A percentile compares a stretch with the other conserved stretches of the same genome.
These are phyloP conservation scores for Argyra leucocephala DNA, from an alignment of 2,888 invertebrate genomes.

Conservation along the genomic window DNA sequence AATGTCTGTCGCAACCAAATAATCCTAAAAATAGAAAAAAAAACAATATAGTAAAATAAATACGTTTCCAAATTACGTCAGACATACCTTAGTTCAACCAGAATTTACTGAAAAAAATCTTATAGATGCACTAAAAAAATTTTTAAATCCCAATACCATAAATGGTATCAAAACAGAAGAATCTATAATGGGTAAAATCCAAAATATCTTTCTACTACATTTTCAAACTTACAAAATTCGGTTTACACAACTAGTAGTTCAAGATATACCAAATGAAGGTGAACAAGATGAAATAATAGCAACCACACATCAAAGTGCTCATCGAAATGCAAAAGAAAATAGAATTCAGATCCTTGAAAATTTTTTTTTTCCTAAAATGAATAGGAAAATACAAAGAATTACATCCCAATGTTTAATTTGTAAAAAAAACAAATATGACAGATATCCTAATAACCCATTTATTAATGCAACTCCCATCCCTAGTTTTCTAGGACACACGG, in stretches of 20 bases:
- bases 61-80: slow-evolving; percentile 14
- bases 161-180: slow-evolving; percentile 18
- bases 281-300: slow-evolving; percentile 17
- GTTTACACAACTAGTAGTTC: slow-evolving; percentile 19
- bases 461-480: too few species aligned
- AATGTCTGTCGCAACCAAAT: slow-evolving; percentile 23
- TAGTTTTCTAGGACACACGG: too few species aligned
- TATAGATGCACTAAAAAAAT: slow-evolving; percentile 7
- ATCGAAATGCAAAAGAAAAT: too few species aligned
- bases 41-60: background rate
- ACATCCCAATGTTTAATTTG: too few species aligned
- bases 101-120: background rate
- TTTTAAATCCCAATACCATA: slow-evolving; percentile 16
- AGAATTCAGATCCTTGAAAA: too few species aligned
- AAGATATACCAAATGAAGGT: slow-evolving; percentile 17
- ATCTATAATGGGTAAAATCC: slow-evolving; percentile 11
- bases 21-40: slow-evolving; percentile 8
- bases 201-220: slow-evolving; percentile 6
- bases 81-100: background rate
- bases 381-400: too few species aligned
- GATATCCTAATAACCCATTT: too few species aligned
- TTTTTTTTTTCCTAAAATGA: too few species aligned
- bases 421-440: too few species aligned
- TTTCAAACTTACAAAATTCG: slow-evolving; percentile 18
- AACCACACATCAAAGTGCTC: too few species aligned